Conservation (phyloP, 2,888 invertebrate species). For the Sphaerophoria taeniata region DNA sequence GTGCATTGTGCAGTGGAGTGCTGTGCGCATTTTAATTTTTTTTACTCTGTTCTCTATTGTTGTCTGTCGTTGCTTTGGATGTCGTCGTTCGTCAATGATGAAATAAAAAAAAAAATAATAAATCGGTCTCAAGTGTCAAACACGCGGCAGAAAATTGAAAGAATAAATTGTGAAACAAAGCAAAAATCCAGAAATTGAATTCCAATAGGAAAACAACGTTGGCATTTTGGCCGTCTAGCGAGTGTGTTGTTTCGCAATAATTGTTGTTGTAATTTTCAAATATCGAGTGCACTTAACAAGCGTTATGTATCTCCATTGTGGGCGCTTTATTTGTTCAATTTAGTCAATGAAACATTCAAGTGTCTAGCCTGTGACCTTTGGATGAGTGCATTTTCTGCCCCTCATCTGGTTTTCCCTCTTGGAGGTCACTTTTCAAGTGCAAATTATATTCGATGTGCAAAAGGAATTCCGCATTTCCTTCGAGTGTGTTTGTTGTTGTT, state of each 20-base stretch:
- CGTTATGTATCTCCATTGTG: neutral
- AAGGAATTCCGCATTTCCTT: slow-evolving; percentile 17
- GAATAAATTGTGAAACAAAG: slow-evolving; percentile 35
- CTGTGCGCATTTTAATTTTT: slow-evolving; percentile 54
- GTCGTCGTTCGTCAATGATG: neutral
- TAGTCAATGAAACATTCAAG: slow-evolving; percentile 34
- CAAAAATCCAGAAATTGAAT: neutral
- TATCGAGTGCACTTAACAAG: slow-evolving; percentile 6
- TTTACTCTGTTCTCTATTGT: neutral
- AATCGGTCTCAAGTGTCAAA: slow-evolving; percentile 47
- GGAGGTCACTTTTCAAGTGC: slow-evolving; percentile 39
- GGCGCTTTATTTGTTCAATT: slow-evolving; percentile 3
- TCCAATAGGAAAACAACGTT: slow-evolving; percentile 13
- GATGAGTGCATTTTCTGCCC: slow-evolving; percentile 5
- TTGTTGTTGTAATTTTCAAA: neutral
- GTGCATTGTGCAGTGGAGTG: slow-evolving; percentile 42
- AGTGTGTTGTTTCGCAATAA: too few relatives aligned
- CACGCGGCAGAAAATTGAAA: slow-evolving; percentile 34
- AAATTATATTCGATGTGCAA: neutral
- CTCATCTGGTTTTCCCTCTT: neutral
- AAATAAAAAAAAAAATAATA: slow-evolving; percentile 10
- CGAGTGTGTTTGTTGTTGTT: slow-evolving; percentile 6
- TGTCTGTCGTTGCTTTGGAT: neutral
- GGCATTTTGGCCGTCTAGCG: neutral
- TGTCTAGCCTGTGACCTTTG: slow-evolving; percentile 25